These are phyloP conservation scores for Cygnus atratus DNA, from an alignment of 2,113 vertebrate genomes.

Conservation along the genomic window DNA sequence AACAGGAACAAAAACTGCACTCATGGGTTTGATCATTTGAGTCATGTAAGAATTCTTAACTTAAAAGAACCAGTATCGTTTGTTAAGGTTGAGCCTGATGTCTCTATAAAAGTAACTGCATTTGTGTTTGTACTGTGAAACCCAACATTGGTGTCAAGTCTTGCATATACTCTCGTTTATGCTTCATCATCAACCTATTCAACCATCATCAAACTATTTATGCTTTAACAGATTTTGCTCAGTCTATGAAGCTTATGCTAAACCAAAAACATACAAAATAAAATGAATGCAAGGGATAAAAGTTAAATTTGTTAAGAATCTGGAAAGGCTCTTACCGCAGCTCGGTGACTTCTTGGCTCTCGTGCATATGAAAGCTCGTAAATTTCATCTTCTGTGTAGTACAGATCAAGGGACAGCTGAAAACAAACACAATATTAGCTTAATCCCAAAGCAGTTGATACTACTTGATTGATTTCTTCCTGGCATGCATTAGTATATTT, in stretches of 20 bases:
- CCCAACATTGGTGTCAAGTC: background rate
- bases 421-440: conserved; percentile 50
- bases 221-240: background rate
- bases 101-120: background rate
- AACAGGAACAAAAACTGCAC: background rate
- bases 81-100: background rate
- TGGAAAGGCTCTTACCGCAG: conserved; percentile 81
- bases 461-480: background rate
- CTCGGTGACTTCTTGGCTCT: conserved; percentile 89
- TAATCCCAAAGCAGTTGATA: background rate
- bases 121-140: background rate
- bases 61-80: background rate
- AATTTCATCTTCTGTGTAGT: conserved; percentile 96
- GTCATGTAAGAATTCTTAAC: background rate
- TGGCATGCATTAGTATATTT: background rate
- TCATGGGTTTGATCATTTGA: background rate
- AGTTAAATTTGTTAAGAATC: background rate
- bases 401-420: conserved; percentile 94
- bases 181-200: background rate
- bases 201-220: background rate
- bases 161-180: background rate
- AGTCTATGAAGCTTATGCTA: background rate
- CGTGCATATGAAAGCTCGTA: conserved; percentile 94
- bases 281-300: background rate
- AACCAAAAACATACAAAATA: background rate